These are phyloP conservation scores for Pseudochaenichthys georgianus DNA, from an alignment of 2,797 vertebrate genomes.

Conservation along the genomic window DNA sequence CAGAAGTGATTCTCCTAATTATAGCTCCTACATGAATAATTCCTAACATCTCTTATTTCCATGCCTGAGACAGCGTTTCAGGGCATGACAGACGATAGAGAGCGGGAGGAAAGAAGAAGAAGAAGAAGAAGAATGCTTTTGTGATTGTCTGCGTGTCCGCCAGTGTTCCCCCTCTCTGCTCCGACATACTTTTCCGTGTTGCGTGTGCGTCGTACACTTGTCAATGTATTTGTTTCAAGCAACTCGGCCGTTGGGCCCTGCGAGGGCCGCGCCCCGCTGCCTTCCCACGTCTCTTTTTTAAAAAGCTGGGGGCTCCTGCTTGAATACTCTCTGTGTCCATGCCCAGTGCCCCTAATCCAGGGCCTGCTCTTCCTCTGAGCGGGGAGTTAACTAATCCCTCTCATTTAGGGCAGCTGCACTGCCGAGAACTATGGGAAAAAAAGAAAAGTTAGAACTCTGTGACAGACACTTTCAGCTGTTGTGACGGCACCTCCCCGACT, in stretches of 20 bases:
- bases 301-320: constrained; percentile 80
- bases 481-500: constrained; percentile 68
- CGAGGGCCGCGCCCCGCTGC: constrained; percentile 69
- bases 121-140: not conserved
- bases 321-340: constrained; percentile 81
- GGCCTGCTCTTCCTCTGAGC: constrained; percentile 82
- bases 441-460: constrained; percentile 57
- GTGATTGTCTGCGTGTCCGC: constrained; percentile 56
- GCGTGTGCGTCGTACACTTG: constrained; percentile 62
- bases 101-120: not conserved
- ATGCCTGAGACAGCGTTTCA: not conserved
- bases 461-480: constrained; percentile 74
- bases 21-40: too few relatives aligned
- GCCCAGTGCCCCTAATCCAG: constrained; percentile 78
- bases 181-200: constrained; percentile 72
- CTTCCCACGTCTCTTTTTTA: constrained; percentile 73
- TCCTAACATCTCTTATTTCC: too few relatives aligned
- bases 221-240: constrained; percentile 78
- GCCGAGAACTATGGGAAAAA: constrained; percentile 63
- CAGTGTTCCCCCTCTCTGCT: constrained; percentile 57
- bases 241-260: constrained; percentile 65
- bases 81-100: constrained; percentile 28
- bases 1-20: not conserved
- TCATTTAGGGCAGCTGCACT: constrained; percentile 85
- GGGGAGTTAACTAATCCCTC: constrained; percentile 83